Evolutionary conservation across 1,140 invertebrate species (phyloP), one percentile per base, ranked within the genome.

Genomic region (Brachionus manjavacas): DNA sequence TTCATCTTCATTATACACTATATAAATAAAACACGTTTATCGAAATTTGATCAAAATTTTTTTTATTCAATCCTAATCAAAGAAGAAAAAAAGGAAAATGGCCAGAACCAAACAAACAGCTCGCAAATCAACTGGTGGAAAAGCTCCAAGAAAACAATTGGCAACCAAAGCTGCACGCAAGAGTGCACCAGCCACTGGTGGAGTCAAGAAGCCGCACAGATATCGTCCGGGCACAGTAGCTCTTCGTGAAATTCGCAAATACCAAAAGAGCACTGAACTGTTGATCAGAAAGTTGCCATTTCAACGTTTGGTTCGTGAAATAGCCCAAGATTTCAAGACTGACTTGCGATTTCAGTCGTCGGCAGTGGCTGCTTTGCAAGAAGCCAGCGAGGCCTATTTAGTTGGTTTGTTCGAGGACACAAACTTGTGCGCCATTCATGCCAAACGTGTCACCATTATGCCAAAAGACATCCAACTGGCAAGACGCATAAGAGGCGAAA

Each of bases 371-470:
- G 88, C 88, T 55, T 85, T 89, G 2, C 87, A 86, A 92, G 94
- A 46, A 46, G 43, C 43, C 11, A 46, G 93, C 86, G 95, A 96
- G 88, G 94, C 95, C 28, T 95, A 95, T 87, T 88, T 95, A 84
- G 94, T 95, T 11, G 94, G 94, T 86, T 91, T 96, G 11, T 96
- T 88, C 91, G 95, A 96, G 92, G 94, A 96, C 90, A 95, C 95
- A 85, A 96, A 96, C 90, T 92, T 96, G 92, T 96, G 95, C 90
- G 95, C 95, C 85, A 96, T 96, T 89, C 95, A 96, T 88, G 95
- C 95, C 85, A 96, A 96, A 89, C 93, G 95, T 87, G 95, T 97
- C 43, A 96, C 95, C 86, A 96, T 97, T 88, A 96, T 96, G 95
- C 95, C 95, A 80, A 96, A 96, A 91, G 95, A 96, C 88, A 96